A percentile compares a stretch with the other conserved stretches of the same genome.
Evolutionary conservation across 2,797 vertebrate genomes (phyloP).

Genomic region (Mycteria americana): DNA sequence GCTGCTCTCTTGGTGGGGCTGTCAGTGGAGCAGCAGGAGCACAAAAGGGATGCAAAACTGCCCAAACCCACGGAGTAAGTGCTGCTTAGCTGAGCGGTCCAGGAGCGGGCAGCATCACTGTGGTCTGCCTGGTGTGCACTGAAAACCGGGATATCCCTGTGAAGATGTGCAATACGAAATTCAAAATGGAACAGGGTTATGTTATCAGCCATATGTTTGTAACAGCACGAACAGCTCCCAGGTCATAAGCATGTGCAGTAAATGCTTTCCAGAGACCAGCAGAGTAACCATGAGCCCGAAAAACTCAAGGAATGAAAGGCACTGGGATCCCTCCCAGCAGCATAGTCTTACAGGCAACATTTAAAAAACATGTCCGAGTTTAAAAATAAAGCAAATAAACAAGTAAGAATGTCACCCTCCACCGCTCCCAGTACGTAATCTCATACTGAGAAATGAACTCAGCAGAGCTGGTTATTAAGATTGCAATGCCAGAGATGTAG

Average conservation of each 20-base stretch:
- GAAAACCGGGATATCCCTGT: accelerated
- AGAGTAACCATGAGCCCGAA: not conserved
- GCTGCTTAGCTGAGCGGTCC: not conserved
- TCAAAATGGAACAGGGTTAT: not conserved
- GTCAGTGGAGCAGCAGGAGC: not conserved
- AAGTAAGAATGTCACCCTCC: not conserved
- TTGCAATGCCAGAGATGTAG: not conserved
- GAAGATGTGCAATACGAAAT: accelerated
- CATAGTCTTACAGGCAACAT: not conserved
- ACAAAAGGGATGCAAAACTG: too few relatives aligned
- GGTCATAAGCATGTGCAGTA: not conserved
- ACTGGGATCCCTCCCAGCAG: not conserved
- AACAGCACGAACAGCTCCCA: not conserved
- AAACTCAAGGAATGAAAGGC: conserved; percentile 14
- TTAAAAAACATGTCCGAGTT: not conserved
- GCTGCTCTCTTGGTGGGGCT: not conserved
- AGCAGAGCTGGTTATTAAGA: not conserved
- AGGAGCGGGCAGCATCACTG: accelerated
- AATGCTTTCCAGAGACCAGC: not conserved
- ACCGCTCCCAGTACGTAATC: not conserved
- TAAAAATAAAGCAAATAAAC: conserved; percentile 47
- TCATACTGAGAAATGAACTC: not conserved
- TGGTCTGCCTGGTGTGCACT: accelerated
- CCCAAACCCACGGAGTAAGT: accelerated
- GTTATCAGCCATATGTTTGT: not conserved